These are phyloP conservation scores for Ochlodes sylvanus DNA, from an alignment of 2,888 invertebrate species.

Conservation along the genomic window DNA sequence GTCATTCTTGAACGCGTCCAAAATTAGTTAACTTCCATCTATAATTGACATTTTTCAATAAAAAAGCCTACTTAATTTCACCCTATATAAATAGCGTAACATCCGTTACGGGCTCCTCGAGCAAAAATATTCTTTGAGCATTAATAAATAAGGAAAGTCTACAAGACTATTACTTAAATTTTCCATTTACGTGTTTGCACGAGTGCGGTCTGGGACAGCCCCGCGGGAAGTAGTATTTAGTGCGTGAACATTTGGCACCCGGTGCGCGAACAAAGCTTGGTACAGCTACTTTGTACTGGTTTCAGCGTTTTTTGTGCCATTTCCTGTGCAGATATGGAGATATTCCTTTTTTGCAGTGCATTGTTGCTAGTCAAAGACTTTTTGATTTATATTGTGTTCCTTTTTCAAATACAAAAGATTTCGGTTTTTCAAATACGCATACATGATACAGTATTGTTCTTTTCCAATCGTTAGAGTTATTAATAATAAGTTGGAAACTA, in stretches of 20 bases:
- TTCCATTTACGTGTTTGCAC: conserved; percentile 18
- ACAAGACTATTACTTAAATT: conserved; percentile 14
- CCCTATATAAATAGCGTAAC: not conserved
- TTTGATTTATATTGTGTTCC: conserved; percentile 1
- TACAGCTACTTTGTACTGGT: conserved; percentile 11
- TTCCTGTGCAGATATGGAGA: conserved; percentile 7
- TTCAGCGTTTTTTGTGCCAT: conserved; percentile 16
- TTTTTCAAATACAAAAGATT: conserved; percentile 4
- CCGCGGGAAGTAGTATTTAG: conserved; percentile 22
- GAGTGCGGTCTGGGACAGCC: not conserved
- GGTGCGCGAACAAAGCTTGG: conserved; percentile 15
- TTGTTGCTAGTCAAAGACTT: conserved; percentile 9
- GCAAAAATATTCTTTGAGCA: conserved; percentile 19
- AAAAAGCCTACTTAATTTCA: too few species aligned
- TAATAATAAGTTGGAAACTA: too few species aligned
- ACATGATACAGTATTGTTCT: not conserved
- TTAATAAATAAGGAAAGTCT: not conserved
- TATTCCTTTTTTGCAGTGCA: not conserved
- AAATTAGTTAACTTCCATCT: too few species aligned
- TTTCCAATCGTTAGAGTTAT: too few species aligned
- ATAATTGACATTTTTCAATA: too few species aligned
- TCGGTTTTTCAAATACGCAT: not conserved
- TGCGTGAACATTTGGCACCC: conserved; percentile 31
- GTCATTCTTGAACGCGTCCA: too few species aligned
- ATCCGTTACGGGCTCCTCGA: conserved; percentile 13